phyloP scores from a whole-genome alignment of 2,113 vertebrate genomes.

The Caranx melampygus region DNA sequence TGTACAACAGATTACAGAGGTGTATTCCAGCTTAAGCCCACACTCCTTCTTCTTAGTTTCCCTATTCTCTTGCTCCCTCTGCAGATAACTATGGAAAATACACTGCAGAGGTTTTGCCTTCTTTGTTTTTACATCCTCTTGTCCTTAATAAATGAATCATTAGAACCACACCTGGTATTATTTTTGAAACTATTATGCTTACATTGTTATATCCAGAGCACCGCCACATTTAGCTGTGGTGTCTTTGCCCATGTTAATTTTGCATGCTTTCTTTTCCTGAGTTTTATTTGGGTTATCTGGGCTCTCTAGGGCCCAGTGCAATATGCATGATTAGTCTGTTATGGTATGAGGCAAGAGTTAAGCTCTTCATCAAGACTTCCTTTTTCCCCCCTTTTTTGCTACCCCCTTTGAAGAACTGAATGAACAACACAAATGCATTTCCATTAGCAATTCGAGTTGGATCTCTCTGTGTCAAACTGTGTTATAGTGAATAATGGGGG shows the following conservation, averaged over 20 bases:
- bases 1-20: constrained; percentile 13
- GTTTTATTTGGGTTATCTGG: constrained; percentile 59
- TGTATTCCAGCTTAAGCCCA: not conserved
- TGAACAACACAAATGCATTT: constrained; percentile 38
- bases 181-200: not conserved
- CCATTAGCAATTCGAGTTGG: constrained; percentile 32
- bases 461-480: constrained; percentile 22
- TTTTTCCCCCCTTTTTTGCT: not conserved
- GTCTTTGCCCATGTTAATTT: constrained; percentile 32
- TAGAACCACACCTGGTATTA: not conserved
- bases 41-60: not conserved
- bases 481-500: constrained; percentile 9
- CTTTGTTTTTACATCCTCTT: constrained; percentile 5
- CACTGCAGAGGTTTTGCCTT: constrained; percentile 26
- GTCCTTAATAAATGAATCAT: not conserved
- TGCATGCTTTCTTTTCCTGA: constrained; percentile 23
- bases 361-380: constrained; percentile 22
- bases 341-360: constrained; percentile 36
- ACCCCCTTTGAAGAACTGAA: constrained; percentile 30
- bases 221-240: not conserved
- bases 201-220: constrained; percentile 4
- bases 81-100: constrained; percentile 66
- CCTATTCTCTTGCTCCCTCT: constrained; percentile 78
- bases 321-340: constrained; percentile 63
- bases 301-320: constrained; percentile 56